A percentile compares a stretch with the other conserved stretches of the same genome.
These are phyloP conservation scores for Coreius guichenoti DNA, from an alignment of 2,797 vertebrate genomes.

Conservation along the genomic window DNA sequence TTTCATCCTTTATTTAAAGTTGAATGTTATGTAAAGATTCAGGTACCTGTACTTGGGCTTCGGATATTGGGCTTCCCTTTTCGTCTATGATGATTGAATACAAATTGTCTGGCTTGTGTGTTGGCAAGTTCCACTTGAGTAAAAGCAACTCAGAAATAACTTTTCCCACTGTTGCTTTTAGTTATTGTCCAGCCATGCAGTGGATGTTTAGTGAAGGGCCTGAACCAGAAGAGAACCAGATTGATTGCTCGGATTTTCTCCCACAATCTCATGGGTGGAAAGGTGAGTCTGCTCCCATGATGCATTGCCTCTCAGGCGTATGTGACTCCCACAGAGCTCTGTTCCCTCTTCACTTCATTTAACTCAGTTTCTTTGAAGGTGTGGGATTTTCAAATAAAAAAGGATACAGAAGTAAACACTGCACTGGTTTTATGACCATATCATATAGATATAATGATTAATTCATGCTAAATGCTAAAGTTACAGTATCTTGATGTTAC, in stretches of 20 bases:
- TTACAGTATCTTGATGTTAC: background rate
- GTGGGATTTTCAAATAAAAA: conserved; percentile 8
- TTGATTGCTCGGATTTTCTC: conserved; percentile 33
- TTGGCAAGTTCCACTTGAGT: background rate
- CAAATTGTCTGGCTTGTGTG: conserved; percentile 9
- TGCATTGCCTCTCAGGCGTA: conserved; percentile 25
- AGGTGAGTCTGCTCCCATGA: conserved; percentile 33
- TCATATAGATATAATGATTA: background rate
- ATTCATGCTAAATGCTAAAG: background rate
- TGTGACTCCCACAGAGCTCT: conserved; percentile 6
- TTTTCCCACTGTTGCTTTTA: conserved; percentile 17
- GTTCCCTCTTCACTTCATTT: background rate
- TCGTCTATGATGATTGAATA: background rate
- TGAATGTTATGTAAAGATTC: conserved; percentile 17
- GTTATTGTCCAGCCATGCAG: conserved; percentile 19
- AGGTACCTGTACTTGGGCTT: background rate
- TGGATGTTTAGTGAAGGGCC: conserved; percentile 36
- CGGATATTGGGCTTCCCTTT: background rate
- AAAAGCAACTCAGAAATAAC: conserved; percentile 17
- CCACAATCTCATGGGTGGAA: conserved; percentile 36
- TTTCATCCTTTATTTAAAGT: conserved; percentile 6
- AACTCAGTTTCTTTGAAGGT: background rate
- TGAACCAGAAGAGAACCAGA: conserved; percentile 17
- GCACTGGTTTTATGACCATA: background rate
- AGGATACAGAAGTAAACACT: background rate